phyloP scores from a whole-genome alignment of 2,797 vertebrate genomes.

The Benthosema pterotum region DNA sequence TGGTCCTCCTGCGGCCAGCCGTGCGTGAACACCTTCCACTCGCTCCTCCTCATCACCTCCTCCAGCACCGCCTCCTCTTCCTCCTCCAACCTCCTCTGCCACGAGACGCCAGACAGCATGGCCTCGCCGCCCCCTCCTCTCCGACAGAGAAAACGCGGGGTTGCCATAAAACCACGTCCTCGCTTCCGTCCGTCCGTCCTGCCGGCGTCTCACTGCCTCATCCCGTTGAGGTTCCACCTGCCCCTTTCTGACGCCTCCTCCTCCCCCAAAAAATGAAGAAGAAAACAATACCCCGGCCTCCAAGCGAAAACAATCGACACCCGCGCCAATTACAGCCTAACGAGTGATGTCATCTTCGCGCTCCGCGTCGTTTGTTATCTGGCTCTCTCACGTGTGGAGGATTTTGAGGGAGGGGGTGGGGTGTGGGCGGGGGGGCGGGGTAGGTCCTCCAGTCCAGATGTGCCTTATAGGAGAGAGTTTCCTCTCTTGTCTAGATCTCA shows the following conservation, averaged over 20 bases:
- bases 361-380: slow-evolving; percentile 54
- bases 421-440: no score
- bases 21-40: slow-evolving; percentile 70
- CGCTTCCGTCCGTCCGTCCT: no score
- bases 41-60: slow-evolving; percentile 65
- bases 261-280: no score
- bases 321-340: slow-evolving; percentile 50
- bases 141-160: background rate
- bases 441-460: slow-evolving; percentile 46
- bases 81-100: slow-evolving; percentile 70
- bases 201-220: slow-evolving; percentile 35
- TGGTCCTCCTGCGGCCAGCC: slow-evolving; percentile 63
- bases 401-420: no score
- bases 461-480: slow-evolving; percentile 8
- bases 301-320: background rate
- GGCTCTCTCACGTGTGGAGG: background rate
- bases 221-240: slow-evolving; percentile 45
- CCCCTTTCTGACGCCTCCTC: slow-evolving; percentile 9
- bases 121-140: slow-evolving; percentile 16
- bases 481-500: slow-evolving; percentile 18
- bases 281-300: background rate
- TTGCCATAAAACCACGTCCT: background rate
- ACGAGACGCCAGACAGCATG: slow-evolving; percentile 77
- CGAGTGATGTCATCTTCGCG: slow-evolving; percentile 66
- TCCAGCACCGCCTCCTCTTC: slow-evolving; percentile 73